Conservation (phyloP, 1,140 invertebrate genomes). For the Penaeus japonicus region DNA sequence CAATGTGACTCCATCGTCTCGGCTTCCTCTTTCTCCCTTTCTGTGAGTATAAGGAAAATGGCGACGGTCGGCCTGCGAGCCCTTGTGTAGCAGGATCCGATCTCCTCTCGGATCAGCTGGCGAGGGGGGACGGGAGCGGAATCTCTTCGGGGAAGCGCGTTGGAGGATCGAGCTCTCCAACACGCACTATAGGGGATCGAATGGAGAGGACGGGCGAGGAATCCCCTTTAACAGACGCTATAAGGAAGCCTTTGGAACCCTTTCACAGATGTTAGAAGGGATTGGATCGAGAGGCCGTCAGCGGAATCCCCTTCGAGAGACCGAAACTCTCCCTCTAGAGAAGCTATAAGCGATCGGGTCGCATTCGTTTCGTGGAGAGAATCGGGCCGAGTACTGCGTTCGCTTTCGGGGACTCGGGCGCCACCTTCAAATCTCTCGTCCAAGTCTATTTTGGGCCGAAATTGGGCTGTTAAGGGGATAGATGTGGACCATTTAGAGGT, state of each 20-base stretch:
- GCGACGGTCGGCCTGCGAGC: neutral
- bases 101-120: slow-evolving; percentile 19
- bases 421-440: neutral
- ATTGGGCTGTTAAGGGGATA: no score
- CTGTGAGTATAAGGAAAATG: slow-evolving; percentile 21
- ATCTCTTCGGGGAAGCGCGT: no score
- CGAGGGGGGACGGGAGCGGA: no score
- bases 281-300: no score
- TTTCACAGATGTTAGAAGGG: no score
- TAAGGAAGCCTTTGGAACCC: no score
- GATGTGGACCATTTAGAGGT: no score
- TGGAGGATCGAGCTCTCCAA: neutral
- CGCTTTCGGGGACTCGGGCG: neutral
- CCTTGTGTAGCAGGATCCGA: slow-evolving; percentile 16
- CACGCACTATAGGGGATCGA: no score
- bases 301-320: no score
- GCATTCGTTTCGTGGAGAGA: neutral
- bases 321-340: neutral
- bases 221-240: no score
- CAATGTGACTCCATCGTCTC: neutral
- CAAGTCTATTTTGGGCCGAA: no score
- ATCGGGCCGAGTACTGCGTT: neutral
- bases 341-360: neutral
- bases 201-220: no score
- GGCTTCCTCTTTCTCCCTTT: neutral